These are phyloP conservation scores for Quiscalus mexicanus DNA, from an alignment of 2,113 vertebrate species.

Conservation along the genomic window DNA sequence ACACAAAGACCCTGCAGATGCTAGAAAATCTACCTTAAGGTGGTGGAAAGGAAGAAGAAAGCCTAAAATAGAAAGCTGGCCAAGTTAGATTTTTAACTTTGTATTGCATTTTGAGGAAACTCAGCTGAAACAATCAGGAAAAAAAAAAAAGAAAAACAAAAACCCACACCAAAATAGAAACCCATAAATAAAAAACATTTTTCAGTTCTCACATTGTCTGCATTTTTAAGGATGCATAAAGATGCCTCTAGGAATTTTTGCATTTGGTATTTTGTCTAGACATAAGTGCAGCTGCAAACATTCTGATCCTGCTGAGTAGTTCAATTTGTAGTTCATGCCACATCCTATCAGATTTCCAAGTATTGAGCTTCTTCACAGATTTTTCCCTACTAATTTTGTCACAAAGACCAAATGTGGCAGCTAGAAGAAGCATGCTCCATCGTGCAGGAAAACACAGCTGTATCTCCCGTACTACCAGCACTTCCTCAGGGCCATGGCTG, in stretches of 20 bases:
- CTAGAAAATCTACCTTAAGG: neutral
- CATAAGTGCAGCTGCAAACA: neutral
- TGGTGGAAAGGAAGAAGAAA: neutral
- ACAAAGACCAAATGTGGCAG: neutral
- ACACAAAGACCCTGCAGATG: neutral
- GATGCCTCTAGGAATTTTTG: neutral
- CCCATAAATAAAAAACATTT: neutral
- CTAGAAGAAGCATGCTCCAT: neutral
- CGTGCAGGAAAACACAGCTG: neutral
- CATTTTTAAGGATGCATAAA: neutral
- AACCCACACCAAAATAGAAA: neutral
- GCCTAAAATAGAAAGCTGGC: neutral
- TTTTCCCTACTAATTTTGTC: neutral
- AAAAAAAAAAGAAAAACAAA: neutral
- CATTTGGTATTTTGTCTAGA: neutral
- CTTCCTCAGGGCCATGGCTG: neutral
- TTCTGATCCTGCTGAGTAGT: neutral
- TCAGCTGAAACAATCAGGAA: neutral
- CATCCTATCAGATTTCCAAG: neutral
- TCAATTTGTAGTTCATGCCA: rapidly evolving
- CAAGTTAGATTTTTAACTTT: neutral
- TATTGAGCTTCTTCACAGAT: neutral
- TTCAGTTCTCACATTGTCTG: neutral
- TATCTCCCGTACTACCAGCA: neutral
- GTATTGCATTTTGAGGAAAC: neutral